These are phyloP conservation scores for Lycia hirtaria DNA, from an alignment of 2,888 invertebrate species.

Conservation along the genomic window DNA sequence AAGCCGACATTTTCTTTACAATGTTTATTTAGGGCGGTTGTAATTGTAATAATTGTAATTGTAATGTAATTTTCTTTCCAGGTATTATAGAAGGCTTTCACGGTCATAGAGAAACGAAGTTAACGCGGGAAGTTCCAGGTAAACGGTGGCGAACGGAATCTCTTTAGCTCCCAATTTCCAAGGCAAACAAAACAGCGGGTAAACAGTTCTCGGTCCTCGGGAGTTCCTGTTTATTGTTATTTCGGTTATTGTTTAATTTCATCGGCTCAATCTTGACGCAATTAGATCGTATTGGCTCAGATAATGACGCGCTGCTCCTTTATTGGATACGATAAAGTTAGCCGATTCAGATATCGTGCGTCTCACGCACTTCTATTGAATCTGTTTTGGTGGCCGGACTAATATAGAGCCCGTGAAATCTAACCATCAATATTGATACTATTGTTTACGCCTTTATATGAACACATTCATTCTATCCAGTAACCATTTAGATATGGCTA, in stretches of 20 bases:
- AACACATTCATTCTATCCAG: background rate
- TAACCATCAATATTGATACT: background rate
- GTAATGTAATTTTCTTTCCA: slow-evolving; percentile 26
- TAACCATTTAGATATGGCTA: too few species aligned
- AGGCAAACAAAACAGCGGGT: slow-evolving; percentile 34
- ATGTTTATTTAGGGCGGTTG: slow-evolving; percentile 24
- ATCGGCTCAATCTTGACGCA: slow-evolving; percentile 20
- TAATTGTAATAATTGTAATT: too few species aligned
- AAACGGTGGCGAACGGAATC: slow-evolving; percentile 32
- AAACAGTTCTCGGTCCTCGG: slow-evolving; percentile 20
- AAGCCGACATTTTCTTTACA: slow-evolving; percentile 21
- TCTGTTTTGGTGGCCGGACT: background rate
- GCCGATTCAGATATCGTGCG: background rate
- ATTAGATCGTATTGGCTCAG: slow-evolving; percentile 17
- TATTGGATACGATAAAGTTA: slow-evolving; percentile 10
- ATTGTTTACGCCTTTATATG: background rate
- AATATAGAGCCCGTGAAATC: background rate
- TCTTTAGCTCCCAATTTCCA: slow-evolving; percentile 37
- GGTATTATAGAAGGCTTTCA: slow-evolving; percentile 21
- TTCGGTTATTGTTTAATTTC: slow-evolving; percentile 28
- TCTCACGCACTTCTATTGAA: slow-evolving; percentile 3
- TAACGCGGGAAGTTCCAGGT: slow-evolving; percentile 34
- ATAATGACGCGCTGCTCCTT: slow-evolving; percentile 11
- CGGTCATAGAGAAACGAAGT: slow-evolving; percentile 30
- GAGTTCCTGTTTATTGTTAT: slow-evolving; percentile 33